A percentile compares a stretch with the other conserved stretches of the same genome.
Conservation (phyloP, 64 coral and sea anemone genomes). For the Montipora foliosa region DNA sequence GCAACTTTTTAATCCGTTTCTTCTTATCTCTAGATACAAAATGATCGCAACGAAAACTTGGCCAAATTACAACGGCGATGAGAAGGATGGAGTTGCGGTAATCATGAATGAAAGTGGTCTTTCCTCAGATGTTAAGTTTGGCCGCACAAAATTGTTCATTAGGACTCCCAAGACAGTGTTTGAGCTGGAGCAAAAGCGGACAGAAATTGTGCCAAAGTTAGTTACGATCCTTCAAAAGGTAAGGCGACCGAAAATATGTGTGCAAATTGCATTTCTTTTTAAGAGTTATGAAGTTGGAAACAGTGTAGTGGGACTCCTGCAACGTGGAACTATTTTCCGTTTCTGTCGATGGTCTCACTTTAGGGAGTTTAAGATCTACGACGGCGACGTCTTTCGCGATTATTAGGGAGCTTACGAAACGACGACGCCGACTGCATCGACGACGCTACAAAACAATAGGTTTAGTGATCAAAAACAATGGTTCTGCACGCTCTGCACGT, state of each 20-base stretch:
- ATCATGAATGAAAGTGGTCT: conserved; percentile 70
- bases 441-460: too few species aligned
- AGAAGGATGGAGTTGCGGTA: conserved; percentile 70
- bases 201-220: conserved; percentile 72
- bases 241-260: not conserved
- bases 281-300: too few species aligned
- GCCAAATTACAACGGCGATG: conserved; percentile 82
- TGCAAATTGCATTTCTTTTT: not conserved
- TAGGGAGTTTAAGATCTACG: too few species aligned
- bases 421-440: too few species aligned
- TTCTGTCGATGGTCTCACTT: too few species aligned
- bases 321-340: too few species aligned
- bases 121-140: conserved; percentile 83
- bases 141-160: conserved; percentile 93
- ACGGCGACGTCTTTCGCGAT: too few species aligned
- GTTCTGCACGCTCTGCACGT: too few species aligned
- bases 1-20: not conserved
- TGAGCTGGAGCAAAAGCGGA: conserved; percentile 75
- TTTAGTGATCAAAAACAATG: too few species aligned
- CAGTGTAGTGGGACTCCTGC: too few species aligned
- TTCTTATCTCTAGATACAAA: conserved; percentile 77
- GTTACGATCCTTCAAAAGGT: conserved; percentile 90
- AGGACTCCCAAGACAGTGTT: conserved; percentile 90
- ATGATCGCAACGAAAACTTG: conserved; percentile 85
- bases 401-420: too few species aligned